These are phyloP conservation scores for Myocastor coypus DNA, from an alignment of 2,113 vertebrate species.

Conservation along the genomic window DNA sequence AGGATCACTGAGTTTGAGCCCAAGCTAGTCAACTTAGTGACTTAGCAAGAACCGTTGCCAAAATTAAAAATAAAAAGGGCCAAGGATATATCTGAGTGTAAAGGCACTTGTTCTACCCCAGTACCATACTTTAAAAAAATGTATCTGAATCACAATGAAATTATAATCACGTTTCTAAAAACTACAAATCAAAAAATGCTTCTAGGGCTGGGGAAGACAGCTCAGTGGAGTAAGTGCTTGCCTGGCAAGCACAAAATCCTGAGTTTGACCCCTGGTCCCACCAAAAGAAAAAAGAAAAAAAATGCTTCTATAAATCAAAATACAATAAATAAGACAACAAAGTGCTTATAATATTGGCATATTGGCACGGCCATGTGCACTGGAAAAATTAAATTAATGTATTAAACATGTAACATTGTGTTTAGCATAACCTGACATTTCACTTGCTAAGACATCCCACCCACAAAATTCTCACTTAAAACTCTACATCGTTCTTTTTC, in stretches of 20 bases:
- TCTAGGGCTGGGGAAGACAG: background rate
- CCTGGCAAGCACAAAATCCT: too few relatives aligned
- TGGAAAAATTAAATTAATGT: conserved; percentile 33
- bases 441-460: conserved; percentile 22
- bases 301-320: conserved; percentile 43
- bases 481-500: conserved; percentile 18
- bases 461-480: conserved; percentile 22
- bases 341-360: conserved; percentile 46
- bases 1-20: background rate
- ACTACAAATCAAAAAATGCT: conserved; percentile 42
- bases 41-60: background rate
- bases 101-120: background rate
- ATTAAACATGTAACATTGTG: conserved; percentile 48
- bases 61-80: background rate
- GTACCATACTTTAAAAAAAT: background rate
- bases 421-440: conserved; percentile 33
- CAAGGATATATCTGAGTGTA: background rate
- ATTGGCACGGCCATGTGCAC: conserved; percentile 29
- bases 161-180: conserved; percentile 58
- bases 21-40: background rate
- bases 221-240: too few relatives aligned
- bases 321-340: conserved; percentile 21
- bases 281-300: background rate
- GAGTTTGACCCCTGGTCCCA: too few relatives aligned
- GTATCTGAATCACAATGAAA: conserved; percentile 45